Conservation (phyloP, 2,888 invertebrate genomes). For the Dysmachus trigonus region DNA sequence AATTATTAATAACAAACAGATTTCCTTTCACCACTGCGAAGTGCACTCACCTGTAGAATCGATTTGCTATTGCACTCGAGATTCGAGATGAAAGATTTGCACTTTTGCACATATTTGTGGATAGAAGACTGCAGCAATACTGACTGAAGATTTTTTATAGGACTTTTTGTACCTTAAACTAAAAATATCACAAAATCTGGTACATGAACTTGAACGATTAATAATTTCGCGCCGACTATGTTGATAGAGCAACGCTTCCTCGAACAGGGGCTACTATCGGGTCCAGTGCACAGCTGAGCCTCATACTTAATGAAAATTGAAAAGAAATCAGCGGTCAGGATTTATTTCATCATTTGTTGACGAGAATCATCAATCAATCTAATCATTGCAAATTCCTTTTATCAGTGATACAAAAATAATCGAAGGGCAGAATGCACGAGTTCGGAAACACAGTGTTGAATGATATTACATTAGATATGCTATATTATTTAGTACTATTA, state of each 20-base stretch:
- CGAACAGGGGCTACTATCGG: background rate
- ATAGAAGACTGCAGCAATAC: background rate
- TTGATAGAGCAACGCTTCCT: background rate
- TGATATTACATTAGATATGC: background rate
- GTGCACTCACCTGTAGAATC: slow-evolving; percentile 45
- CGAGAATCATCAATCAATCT: background rate
- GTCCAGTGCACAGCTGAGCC: background rate
- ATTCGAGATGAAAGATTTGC: slow-evolving; percentile 23
- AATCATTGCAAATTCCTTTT: background rate
- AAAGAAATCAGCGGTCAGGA: background rate
- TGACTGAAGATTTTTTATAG: background rate
- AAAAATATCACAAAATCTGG: background rate
- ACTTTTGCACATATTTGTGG: background rate
- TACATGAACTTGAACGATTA: background rate
- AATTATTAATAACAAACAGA: background rate
- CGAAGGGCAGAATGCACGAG: background rate
- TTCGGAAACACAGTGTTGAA: background rate
- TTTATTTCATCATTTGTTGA: background rate
- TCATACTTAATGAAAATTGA: background rate
- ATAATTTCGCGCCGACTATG: background rate
- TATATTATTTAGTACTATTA: background rate
- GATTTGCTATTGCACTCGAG: slow-evolving; percentile 37
- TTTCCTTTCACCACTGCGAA: background rate
- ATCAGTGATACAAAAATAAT: background rate
- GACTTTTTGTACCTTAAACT: background rate